Percentiles rank a stretch among this genome's conserved stretches.
Evolutionary conservation across 2,888 invertebrate genomes (phyloP).

Genomic region (Leptinotarsa rubiginosa): DNA sequence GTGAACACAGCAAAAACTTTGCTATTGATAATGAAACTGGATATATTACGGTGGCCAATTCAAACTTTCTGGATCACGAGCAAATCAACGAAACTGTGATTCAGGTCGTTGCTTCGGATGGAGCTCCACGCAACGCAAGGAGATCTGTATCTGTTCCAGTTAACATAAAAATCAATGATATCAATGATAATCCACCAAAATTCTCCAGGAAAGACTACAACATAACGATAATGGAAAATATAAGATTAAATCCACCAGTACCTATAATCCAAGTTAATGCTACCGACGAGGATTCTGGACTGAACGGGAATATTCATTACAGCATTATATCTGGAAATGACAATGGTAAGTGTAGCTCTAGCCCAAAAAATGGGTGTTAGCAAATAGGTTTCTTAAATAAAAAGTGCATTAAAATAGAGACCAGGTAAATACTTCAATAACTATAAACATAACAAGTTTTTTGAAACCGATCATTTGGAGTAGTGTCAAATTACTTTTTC

Average conservation of each 20-base stretch:
- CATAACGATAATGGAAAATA: conserved; percentile 86
- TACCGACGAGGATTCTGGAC: conserved; percentile 82
- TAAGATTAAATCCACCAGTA: conserved; percentile 83
- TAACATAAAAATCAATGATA: conserved; percentile 81
- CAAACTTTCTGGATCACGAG: conserved; percentile 84
- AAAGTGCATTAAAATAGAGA: too few species aligned
- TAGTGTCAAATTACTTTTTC: too few species aligned
- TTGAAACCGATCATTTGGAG: too few species aligned
- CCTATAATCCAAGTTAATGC: conserved; percentile 86
- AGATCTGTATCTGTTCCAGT: conserved; percentile 83
- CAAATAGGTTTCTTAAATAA: too few species aligned
- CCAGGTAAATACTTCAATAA: too few species aligned
- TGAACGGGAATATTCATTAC: conserved; percentile 82
- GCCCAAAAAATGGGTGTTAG: too few species aligned
- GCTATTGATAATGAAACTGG: conserved; percentile 79
- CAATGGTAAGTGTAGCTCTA: conserved; percentile 65
- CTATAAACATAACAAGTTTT: too few species aligned
- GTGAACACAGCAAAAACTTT: conserved; percentile 81
- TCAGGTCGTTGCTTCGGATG: conserved; percentile 84
- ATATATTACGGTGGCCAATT: conserved; percentile 79
- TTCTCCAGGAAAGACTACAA: conserved; percentile 84
- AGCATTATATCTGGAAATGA: conserved; percentile 77
- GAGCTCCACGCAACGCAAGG: conserved; percentile 77
- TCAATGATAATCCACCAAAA: conserved; percentile 89
- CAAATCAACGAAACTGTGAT: conserved; percentile 76